Evolutionary conservation across 2,888 invertebrate genomes (phyloP), one percentile per base, ranked within the genome.

Genomic region (Scotopteryx bipunctaria): DNA sequence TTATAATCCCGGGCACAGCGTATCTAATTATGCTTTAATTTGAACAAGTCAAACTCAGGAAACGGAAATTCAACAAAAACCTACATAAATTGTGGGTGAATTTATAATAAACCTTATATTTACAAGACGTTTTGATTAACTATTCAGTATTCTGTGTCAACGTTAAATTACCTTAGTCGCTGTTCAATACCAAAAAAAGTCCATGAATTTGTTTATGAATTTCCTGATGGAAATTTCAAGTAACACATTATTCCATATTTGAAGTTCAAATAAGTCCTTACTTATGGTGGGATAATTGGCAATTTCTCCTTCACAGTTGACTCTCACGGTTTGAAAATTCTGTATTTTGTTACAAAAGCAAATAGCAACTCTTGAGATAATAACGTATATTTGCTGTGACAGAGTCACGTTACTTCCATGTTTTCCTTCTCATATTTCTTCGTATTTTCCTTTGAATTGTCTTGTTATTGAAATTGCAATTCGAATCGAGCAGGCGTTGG

Each of bases 391-490:
- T 56, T 45, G 32, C 38, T 37, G 36, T 36, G 51, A 29, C 51
- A 32, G 31, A 41, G 41, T 45, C 45, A 25, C 14, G 45, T 40
- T 40, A 51, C 41, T 35, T 31, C 13, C 21, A 16, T 21, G 23
- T 51, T 46, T 51, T 41, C 38, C 19, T 35, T 27, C 35, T 41
- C 17, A 45, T 45, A 41, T 51, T 45, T 45, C 51, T 31, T 8
- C 27, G 50, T 41, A 41, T 45, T 45, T 44, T 45, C 31, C 40
- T 51, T 51, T 45, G 44, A 51, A 51, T 44, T 44, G 51, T 51
- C 44, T 36, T 41, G 45, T 41, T 51, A 45, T 41, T 45, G 41
- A 51, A 45, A 51, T 51, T 36, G 45, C 36, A 36, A 51, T 46
- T 45, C 46, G 31, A 23, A 45, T 11, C 19, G 14, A 3, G n/a